phyloP scores from a whole-genome alignment of 2,797 vertebrate genomes.

The Ctenochaetus hawaiiensis region DNA sequence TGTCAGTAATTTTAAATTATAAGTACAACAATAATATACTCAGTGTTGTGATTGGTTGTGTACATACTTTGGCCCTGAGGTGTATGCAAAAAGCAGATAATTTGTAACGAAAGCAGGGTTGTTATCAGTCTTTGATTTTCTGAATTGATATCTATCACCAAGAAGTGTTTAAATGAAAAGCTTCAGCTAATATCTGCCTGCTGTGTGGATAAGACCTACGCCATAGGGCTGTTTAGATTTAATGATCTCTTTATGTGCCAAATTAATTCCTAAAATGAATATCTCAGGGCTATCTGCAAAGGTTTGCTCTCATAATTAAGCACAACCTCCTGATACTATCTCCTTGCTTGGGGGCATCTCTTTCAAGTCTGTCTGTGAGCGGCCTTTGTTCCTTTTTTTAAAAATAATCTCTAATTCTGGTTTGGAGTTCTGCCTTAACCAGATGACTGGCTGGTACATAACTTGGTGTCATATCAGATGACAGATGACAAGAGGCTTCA shows the following conservation, averaged over 20 bases:
- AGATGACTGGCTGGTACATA: slow-evolving; percentile 67
- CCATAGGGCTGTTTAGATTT: slow-evolving; percentile 80
- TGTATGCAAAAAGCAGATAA: not conserved
- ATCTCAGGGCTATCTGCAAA: slow-evolving; percentile 78
- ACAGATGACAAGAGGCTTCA: slow-evolving; percentile 52
- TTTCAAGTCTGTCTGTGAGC: slow-evolving; percentile 66
- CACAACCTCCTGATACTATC: slow-evolving; percentile 76
- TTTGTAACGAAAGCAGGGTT: slow-evolving; percentile 6
- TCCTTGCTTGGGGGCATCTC: slow-evolving; percentile 67
- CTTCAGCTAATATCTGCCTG: slow-evolving; percentile 41
- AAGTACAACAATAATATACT: not conserved
- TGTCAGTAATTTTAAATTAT: not conserved
- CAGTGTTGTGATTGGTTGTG: not conserved
- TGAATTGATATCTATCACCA: slow-evolving; percentile 40
- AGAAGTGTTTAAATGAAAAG: slow-evolving; percentile 45
- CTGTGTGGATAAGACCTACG: slow-evolving; percentile 60
- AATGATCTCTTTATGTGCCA: slow-evolving; percentile 81
- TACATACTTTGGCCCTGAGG: not conserved
- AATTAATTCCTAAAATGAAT: slow-evolving; percentile 85
- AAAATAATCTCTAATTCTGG: not conserved
- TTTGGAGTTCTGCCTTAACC: slow-evolving; percentile 50
- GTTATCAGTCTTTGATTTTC: slow-evolving; percentile 30
- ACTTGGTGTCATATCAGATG: slow-evolving; percentile 44
- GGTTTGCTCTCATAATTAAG: slow-evolving; percentile 83
- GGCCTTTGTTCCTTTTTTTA: slow-evolving; percentile 3